These are phyloP conservation scores for Dexiosoma caninum DNA, from an alignment of 2,888 invertebrate genomes.

Conservation along the genomic window DNA sequence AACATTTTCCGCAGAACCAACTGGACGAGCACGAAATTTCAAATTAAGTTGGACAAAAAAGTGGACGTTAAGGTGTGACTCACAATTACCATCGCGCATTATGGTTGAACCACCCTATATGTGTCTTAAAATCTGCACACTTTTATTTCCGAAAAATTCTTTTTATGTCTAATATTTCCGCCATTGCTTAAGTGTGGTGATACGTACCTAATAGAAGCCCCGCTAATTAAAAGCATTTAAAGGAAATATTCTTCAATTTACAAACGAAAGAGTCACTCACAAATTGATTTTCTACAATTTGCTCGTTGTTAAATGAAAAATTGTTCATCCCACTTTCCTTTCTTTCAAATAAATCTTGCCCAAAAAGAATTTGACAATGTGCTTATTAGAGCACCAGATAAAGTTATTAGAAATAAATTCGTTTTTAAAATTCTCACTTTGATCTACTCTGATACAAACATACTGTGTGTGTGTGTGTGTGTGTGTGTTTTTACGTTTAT, in stretches of 20 bases:
- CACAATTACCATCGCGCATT: too few species aligned
- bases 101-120: too few species aligned
- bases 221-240: background rate
- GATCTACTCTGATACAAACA: conserved; percentile 6
- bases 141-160: too few species aligned
- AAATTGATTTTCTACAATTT: background rate
- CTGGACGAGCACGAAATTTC: too few species aligned
- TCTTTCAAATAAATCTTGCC: background rate
- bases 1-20: too few species aligned
- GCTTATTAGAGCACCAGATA: conserved; percentile 7
- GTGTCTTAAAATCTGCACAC: too few species aligned
- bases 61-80: too few species aligned
- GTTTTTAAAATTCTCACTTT: conserved; percentile 17
- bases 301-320: background rate
- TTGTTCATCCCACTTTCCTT: background rate
- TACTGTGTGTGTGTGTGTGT: background rate
- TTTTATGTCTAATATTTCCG: too few species aligned
- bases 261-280: background rate
- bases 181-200: too few species aligned
- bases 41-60: too few species aligned
- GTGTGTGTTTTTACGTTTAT: too few species aligned
- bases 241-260: background rate
- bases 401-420: background rate
- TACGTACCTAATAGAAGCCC: background rate
- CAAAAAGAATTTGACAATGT: background rate